Evolutionary conservation across 2,888 invertebrate species (phyloP).

Genomic region (Reticulitermes lucifugus): DNA sequence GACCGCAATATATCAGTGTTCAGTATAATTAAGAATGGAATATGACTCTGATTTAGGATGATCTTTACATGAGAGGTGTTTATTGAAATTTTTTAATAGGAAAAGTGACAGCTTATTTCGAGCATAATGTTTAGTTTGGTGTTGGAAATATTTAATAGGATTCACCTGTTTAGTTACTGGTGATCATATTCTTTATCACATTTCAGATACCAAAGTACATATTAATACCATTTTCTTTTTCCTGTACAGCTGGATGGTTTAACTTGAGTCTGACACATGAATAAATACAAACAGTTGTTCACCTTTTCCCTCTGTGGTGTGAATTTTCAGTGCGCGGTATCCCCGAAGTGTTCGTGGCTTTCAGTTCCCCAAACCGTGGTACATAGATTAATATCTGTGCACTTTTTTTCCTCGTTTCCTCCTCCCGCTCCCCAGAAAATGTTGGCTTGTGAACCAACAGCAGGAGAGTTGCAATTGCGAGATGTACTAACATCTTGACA

Average conservation of each 20-base stretch:
- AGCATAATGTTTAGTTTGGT: neutral
- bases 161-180: neutral
- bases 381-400: too few relatives aligned
- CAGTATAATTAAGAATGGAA: neutral
- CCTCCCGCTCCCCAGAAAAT: too few relatives aligned
- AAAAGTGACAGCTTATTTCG: neutral
- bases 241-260: slow-evolving; percentile 1
- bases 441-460: too few relatives aligned
- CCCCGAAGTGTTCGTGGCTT: too few relatives aligned
- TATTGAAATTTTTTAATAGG: neutral
- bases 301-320: neutral
- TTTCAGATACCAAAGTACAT: neutral
- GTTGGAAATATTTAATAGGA: neutral
- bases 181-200: slow-evolving; percentile 49
- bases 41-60: slow-evolving; percentile 1
- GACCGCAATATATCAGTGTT: too few relatives aligned
- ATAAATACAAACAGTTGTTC: neutral
- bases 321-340: neutral
- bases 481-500: too few relatives aligned
- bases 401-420: too few relatives aligned
- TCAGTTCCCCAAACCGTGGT: too few relatives aligned
- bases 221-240: neutral
- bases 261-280: neutral
- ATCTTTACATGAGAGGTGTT: neutral
- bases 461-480: too few relatives aligned